Conservation (phyloP, 2,113 vertebrate genomes). For the Genyomyrus donnyi region DNA sequence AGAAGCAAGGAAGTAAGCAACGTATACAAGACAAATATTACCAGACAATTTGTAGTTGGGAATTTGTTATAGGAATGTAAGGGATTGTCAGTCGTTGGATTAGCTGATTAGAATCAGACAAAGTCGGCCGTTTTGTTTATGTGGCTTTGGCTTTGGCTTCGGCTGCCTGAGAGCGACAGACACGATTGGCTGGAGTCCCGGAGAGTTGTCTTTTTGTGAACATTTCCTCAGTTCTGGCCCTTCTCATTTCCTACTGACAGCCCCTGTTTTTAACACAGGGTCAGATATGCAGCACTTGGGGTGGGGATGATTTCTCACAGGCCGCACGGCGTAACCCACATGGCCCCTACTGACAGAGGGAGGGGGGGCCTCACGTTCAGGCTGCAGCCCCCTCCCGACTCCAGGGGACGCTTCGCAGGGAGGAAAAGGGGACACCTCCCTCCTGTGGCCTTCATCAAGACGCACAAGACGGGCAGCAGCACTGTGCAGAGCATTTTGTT, state of each 20-base stretch:
- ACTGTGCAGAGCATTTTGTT: slow-evolving; percentile 43
- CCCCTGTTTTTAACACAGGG: slow-evolving; percentile 1
- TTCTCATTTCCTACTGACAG: neutral
- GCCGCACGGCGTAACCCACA: no score
- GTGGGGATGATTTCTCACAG: neutral
- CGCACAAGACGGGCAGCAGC: slow-evolving; percentile 45
- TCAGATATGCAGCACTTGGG: neutral
- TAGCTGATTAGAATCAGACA: neutral
- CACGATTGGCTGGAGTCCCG: neutral
- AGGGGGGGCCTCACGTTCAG: neutral
- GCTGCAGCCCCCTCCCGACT: neutral
- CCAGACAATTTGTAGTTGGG: neutral
- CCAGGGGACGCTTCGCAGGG: neutral
- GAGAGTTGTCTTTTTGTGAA: neutral
- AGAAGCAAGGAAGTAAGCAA: neutral
- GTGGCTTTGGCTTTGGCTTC: neutral
- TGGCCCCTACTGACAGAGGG: neutral
- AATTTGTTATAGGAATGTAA: neutral
- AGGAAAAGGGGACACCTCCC: neutral
- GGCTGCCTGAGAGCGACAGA: neutral
- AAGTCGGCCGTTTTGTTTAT: neutral
- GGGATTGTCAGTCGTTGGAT: neutral
- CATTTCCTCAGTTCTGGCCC: neutral
- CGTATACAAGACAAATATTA: neutral
- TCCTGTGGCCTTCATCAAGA: slow-evolving; percentile 42